Evolutionary conservation across 2,113 vertebrate species (phyloP).

Genomic region (Petrocephalus zakoni): DNA sequence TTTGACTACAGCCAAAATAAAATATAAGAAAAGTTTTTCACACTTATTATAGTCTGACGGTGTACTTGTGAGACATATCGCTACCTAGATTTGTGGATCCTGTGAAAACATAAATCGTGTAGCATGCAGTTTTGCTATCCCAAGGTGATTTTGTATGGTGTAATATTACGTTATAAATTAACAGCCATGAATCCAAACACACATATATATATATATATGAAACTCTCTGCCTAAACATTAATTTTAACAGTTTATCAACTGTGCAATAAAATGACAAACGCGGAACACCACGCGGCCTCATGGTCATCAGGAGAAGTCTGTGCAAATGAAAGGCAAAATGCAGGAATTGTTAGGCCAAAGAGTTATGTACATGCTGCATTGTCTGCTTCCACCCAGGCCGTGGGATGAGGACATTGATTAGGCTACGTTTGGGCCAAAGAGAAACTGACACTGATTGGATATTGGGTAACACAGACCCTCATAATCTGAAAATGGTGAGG

Average conservation of each 20-base stretch:
- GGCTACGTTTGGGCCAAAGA: neutral
- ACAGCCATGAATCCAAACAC: neutral
- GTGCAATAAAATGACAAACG: neutral
- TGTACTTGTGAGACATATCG: neutral
- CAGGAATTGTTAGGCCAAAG: neutral
- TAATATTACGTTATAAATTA: neutral
- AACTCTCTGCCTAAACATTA: neutral
- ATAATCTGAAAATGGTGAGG: neutral
- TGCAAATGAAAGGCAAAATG: neutral
- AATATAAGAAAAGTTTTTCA: neutral
- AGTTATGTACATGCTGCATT: neutral
- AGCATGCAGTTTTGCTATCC: neutral
- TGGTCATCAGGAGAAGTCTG: neutral
- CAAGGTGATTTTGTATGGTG: neutral
- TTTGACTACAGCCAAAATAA: neutral
- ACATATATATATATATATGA: too few relatives aligned
- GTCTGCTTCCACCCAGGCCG: neutral
- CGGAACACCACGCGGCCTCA: neutral
- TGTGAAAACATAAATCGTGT: neutral
- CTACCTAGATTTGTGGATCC: neutral
- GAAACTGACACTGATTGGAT: neutral
- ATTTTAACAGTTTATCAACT: neutral
- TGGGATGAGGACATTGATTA: neutral
- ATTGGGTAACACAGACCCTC: neutral
- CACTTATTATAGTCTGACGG: neutral